Evolutionary conservation across 2,113 vertebrate species (phyloP), one percentile per base, ranked within the genome.

Genomic region (Peucedramus taeniatus): DNA sequence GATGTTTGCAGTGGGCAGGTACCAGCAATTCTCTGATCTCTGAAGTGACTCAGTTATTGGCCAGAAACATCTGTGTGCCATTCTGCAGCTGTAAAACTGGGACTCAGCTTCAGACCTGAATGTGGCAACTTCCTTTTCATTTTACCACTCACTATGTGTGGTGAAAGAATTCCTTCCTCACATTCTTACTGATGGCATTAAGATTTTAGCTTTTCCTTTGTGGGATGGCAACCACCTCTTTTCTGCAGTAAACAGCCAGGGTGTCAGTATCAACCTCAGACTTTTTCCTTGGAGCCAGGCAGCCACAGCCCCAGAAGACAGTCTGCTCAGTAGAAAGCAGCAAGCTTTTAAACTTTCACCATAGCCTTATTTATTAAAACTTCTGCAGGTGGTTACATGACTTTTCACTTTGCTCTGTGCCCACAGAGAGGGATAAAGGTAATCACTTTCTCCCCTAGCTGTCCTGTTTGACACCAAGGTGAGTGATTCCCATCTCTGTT

Each of bases 191-290:
- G 94, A 79, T 35, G 64, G 49, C 53, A 21, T 60, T 76, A 87
- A 74, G 65, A 76, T 76, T 93, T 84, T 83, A 91, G n/a, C 87
- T 85, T 85, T 89, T 70, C 44, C n/a, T 93, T 54, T 77, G 81
- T 87, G 81, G n/a, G 45, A 69, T 44, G 54, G 61, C 81, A 94
- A 27, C 31, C 37, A 5, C 18, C 69, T 84, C 61, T 94, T 64
- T 86, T 61, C 66, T 64, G 59, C 45, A 30, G 42, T 45, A 89
- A 93, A 65, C 44, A 88, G 54, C 51, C 11, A 2, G 82, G 44
- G 74, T 45, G 69, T 76, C 57, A 76, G 49, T 39, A 79, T n/a
- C 63, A 65, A 57, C 8, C 59, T 51, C 47, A 47, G 35, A 35
- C 53, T 51, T 89, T 64, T 84, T 63, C 53, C 65, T 82, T 27